Percentiles rank a stretch among this genome's conserved stretches.
Evolutionary conservation across 1,140 invertebrate genomes (phyloP).

Genomic region (Ectropis grisescens): DNA sequence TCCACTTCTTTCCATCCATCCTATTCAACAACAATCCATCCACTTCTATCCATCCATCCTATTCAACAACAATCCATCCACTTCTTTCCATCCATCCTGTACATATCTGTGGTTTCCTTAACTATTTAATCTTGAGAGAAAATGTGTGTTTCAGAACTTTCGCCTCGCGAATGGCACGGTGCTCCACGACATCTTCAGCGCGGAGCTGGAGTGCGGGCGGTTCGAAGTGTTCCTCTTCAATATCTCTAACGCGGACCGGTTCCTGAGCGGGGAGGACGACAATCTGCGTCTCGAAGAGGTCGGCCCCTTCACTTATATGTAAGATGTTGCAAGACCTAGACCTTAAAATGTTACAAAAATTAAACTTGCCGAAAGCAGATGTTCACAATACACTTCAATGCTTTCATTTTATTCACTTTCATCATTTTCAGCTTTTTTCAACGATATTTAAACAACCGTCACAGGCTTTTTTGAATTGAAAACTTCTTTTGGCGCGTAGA

Average conservation of each 20-base stretch:
- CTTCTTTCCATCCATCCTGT: too few relatives aligned
- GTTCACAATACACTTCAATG: not conserved
- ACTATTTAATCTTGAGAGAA: not conserved
- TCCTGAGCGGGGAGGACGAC: slow-evolving; percentile 73
- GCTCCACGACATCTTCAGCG: slow-evolving; percentile 7
- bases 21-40: too few relatives aligned
- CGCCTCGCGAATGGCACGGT: slow-evolving; percentile 9
- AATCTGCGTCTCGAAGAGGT: slow-evolving; percentile 79
- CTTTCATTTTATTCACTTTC: not conserved
- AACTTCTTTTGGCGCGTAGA: not conserved
- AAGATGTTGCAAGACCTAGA: slow-evolving; percentile 25
- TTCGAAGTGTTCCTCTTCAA: slow-evolving; percentile 87
- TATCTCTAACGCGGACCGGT: slow-evolving; percentile 81
- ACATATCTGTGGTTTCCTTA: not conserved
- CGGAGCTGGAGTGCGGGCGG: slow-evolving; percentile 66
- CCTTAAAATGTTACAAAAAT: not conserved
- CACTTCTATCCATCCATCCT: too few relatives aligned
- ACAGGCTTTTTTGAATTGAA: too few relatives aligned
- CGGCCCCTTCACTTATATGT: slow-evolving; percentile 89
- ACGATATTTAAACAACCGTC: too few relatives aligned
- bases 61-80: not conserved
- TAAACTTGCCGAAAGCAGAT: not conserved
- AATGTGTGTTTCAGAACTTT: slow-evolving; percentile 9
- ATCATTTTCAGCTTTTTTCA: not conserved
- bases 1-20: too few relatives aligned